Evolutionary conservation across 1,140 invertebrate species (phyloP), one percentile per base, ranked within the genome.

Genomic region (Phortica variegata): DNA sequence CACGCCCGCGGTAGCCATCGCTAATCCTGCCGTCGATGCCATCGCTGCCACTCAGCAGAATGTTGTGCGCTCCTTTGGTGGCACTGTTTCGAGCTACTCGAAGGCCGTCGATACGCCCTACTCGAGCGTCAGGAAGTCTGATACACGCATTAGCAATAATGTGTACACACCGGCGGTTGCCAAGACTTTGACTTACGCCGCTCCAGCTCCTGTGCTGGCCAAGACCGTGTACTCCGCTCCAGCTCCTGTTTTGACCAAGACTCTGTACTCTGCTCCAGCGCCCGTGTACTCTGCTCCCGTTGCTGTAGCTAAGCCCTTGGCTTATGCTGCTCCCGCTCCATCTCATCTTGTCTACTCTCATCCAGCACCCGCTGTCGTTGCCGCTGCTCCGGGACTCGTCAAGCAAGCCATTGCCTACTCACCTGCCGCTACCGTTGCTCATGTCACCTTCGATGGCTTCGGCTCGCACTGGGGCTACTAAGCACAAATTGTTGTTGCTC

Each of bases 61-160:
- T 58, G 79, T 82, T 9, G 58, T 83, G 3, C 77, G 82, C 37
- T 80, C 80, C 15, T 71, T 81, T 41, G 82, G 80, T 43, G 83
- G 83, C 58, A 82, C 81, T 12, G 77, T 83, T 3, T 82, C 82
- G 43, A 76, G 78, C 47, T 83, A 82, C 78, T 79, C 79, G 47
- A 84, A 84, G 66, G 79, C 82, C 33, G 81, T 84, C 13, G 82
- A 84, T 60, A 81, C 79, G 33, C 80, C 83, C 13, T 84, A 80
- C 77, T 84, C 83, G 43, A 82, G 79, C 54, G 81, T 85, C 5
- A 80, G 82, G 61, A 84, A 84, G 73, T 76, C 77, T 60, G 83
- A 84, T 65, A 81, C 79, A 15, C 78, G 82, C 39, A 78, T 80
- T 60, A 84, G 79, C 74, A 84, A 84, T 61, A 81, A 84, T 52